Evolutionary conservation across 2,113 vertebrate species (phyloP).

Genomic region (Rhagologus leucostigma): DNA sequence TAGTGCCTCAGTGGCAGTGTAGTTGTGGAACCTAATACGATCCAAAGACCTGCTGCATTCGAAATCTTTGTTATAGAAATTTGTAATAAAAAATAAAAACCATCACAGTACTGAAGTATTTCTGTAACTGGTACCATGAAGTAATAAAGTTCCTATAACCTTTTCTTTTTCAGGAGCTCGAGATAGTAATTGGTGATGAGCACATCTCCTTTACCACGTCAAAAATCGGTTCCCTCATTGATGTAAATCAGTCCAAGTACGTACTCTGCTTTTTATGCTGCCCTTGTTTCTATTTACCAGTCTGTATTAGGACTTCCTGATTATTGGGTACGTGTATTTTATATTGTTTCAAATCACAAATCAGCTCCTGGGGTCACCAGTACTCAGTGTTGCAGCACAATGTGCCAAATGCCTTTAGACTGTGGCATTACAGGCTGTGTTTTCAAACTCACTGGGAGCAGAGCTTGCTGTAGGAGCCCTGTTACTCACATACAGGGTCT

Average conservation of each 20-base stretch:
- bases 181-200: conserved; percentile 98
- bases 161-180: conserved; percentile 83
- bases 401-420: not conserved
- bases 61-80: not conserved
- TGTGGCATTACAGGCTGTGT: accelerated
- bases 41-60: not conserved
- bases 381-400: not conserved
- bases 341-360: not conserved
- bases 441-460: not conserved
- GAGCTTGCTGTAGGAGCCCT: not conserved
- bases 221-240: conserved; percentile 98
- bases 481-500: not conserved
- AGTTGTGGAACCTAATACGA: accelerated
- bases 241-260: conserved; percentile 98
- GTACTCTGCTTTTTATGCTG: conserved; percentile 36
- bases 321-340: not conserved
- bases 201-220: conserved; percentile 99
- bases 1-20: accelerated
- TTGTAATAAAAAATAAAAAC: not conserved
- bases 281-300: not conserved
- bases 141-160: not conserved
- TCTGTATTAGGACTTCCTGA: not conserved
- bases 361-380: not conserved
- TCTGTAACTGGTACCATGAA: not conserved
- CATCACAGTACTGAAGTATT: not conserved